Conservation (phyloP, 2,113 vertebrate genomes). For the Ascaphus truei region DNA sequence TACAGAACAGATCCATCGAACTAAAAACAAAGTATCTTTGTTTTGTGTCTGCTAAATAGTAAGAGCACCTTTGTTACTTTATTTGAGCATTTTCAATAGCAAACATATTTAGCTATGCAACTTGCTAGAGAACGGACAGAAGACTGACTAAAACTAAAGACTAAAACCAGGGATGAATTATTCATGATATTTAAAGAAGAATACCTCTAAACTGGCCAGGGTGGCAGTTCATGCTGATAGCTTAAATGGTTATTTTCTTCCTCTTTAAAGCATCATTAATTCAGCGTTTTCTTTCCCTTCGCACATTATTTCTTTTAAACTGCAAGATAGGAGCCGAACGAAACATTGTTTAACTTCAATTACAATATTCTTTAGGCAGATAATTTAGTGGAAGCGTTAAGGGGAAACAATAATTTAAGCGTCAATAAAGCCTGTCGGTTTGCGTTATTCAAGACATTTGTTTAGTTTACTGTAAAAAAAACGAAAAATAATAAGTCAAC, state of each 20-base stretch:
- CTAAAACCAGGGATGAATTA: constrained; percentile 83
- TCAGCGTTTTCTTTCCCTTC: constrained; percentile 47
- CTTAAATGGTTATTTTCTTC: constrained; percentile 56
- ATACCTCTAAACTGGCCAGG: constrained; percentile 67
- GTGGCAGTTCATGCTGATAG: constrained; percentile 65
- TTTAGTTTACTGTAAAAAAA: background rate
- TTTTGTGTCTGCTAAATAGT: too few relatives aligned
- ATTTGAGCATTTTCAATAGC: too few relatives aligned
- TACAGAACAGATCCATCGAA: too few relatives aligned
- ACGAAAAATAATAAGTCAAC: constrained; percentile 6
- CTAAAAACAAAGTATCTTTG: too few relatives aligned
- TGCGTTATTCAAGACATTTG: background rate
- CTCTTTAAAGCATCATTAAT: constrained; percentile 72
- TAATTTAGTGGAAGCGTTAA: constrained; percentile 50
- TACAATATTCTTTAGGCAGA: constrained; percentile 58
- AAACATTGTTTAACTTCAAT: constrained; percentile 63
- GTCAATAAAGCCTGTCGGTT: background rate
- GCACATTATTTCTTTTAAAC: constrained; percentile 45
- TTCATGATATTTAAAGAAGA: constrained; percentile 88
- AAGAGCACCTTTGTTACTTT: too few relatives aligned
- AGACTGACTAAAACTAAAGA: too few relatives aligned
- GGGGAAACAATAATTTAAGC: too few relatives aligned
- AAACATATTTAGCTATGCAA: too few relatives aligned
- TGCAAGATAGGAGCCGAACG: constrained; percentile 49
- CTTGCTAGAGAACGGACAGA: too few relatives aligned